Percentiles rank a stretch among this genome's conserved stretches.
Evolutionary conservation across 2,113 vertebrate species (phyloP).

Genomic region (Neolamprologus kungweensis): DNA sequence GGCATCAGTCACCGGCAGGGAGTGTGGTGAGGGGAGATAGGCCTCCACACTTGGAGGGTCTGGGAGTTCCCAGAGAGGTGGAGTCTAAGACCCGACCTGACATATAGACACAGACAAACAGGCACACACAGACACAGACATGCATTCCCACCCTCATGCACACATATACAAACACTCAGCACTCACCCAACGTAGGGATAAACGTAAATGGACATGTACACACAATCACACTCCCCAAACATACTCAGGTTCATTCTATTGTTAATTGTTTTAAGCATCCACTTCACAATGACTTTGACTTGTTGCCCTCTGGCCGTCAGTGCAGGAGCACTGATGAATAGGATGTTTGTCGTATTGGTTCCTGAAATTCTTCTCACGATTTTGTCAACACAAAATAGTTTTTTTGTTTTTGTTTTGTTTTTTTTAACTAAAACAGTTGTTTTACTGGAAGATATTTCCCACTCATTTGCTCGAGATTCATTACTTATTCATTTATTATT

Average conservation of each 20-base stretch:
- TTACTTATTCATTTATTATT: neutral
- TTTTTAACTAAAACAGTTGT: neutral
- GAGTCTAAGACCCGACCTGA: too few relatives aligned
- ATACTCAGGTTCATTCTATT: neutral
- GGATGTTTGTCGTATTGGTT: neutral
- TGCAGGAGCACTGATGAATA: neutral
- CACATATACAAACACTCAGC: too few relatives aligned
- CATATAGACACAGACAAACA: too few relatives aligned
- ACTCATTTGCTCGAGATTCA: neutral
- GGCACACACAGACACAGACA: too few relatives aligned
- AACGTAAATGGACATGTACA: too few relatives aligned
- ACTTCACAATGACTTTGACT: neutral
- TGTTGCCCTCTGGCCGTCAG: neutral
- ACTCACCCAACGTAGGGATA: too few relatives aligned
- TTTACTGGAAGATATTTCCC: neutral
- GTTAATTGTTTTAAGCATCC: neutral
- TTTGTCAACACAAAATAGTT: neutral
- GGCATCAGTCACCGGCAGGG: too few relatives aligned
- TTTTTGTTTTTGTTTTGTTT: rapidly evolving
- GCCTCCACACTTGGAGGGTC: too few relatives aligned
- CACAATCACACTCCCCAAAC: too few relatives aligned
- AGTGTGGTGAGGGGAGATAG: too few relatives aligned
- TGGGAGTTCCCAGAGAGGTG: too few relatives aligned
- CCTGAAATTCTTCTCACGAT: neutral
- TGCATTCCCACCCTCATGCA: too few relatives aligned